Percentiles rank a stretch among this genome's conserved stretches.
Evolutionary conservation across 2,113 vertebrate species (phyloP).

Genomic region (Ophthalmolycus amberensis): DNA sequence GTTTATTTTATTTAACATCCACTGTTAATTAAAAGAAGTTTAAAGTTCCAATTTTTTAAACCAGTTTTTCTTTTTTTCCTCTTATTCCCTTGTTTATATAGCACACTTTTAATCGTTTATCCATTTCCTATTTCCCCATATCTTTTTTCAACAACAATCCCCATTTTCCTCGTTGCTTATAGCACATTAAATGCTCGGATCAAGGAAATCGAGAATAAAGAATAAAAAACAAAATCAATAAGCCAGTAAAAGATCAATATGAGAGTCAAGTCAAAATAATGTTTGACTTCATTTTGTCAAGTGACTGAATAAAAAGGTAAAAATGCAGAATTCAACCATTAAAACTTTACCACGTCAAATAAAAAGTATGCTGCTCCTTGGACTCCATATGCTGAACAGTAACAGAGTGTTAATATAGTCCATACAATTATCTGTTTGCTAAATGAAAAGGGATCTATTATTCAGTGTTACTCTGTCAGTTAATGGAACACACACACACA

Average conservation of each 20-base stretch:
- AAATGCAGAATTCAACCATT: neutral
- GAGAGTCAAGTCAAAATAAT: neutral
- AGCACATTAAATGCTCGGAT: neutral
- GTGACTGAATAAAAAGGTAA: neutral
- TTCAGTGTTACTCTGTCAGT: neutral
- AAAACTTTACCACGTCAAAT: neutral
- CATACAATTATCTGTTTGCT: constrained; percentile 5
- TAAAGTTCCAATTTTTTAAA: neutral
- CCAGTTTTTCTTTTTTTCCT: neutral
- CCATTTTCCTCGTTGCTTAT: neutral
- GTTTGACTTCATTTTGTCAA: neutral
- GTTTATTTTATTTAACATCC: neutral
- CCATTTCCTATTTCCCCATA: neutral
- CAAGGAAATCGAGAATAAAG: neutral
- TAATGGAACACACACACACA: neutral
- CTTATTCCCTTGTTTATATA: neutral
- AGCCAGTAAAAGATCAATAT: neutral
- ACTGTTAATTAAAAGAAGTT: neutral
- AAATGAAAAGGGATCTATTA: neutral
- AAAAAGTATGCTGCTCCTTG: neutral
- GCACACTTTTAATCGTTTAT: neutral
- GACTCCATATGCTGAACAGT: neutral
- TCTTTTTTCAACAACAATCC: neutral
- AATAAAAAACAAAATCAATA: neutral
- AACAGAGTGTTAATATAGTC: neutral